phyloP scores from a whole-genome alignment of 2,113 vertebrate species.

The Sterna hirundo region DNA sequence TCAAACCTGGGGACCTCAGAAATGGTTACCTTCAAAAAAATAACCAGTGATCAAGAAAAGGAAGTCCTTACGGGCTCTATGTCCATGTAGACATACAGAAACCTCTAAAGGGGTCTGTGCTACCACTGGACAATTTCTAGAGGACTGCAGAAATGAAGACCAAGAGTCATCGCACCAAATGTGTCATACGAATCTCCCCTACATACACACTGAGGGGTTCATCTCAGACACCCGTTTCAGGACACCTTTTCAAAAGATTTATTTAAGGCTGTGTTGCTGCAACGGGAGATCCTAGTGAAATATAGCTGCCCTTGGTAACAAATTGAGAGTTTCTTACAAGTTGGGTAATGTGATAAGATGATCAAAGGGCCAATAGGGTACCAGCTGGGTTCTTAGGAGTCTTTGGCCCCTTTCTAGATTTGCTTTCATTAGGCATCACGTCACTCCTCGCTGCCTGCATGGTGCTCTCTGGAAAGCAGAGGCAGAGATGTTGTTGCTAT shows the following conservation, averaged over 20 bases:
- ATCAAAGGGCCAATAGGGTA: background rate
- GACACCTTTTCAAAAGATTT: background rate
- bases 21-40: background rate
- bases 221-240: background rate
- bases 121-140: background rate
- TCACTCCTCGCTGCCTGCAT: background rate
- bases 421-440: background rate
- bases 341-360: background rate
- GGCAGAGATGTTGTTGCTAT: background rate
- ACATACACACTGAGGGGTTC: background rate
- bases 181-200: fast-evolving
- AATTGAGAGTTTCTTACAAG: background rate
- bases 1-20: background rate
- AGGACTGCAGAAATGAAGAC: background rate
- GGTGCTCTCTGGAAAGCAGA: background rate
- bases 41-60: background rate
- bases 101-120: background rate
- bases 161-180: background rate
- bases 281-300: background rate
- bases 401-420: background rate
- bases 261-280: background rate
- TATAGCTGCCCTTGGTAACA: background rate
- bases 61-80: fast-evolving
- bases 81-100: background rate
- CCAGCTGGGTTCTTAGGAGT: background rate